A percentile compares a stretch with the other conserved stretches of the same genome.
Conservation (phyloP, 2,888 invertebrate genomes). For the Ophion ventricosus region DNA sequence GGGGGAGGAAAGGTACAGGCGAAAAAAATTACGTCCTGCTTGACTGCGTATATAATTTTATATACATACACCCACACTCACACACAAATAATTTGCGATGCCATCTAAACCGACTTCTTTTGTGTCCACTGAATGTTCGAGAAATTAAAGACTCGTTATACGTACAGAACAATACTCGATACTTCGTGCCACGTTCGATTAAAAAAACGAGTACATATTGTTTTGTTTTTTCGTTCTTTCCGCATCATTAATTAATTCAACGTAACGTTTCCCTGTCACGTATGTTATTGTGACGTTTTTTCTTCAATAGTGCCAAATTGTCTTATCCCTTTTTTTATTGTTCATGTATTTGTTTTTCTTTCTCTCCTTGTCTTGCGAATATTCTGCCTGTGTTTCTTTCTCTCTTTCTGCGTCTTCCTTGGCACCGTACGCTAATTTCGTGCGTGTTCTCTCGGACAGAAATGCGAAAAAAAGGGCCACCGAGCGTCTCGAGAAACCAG, state of each 20-base stretch:
- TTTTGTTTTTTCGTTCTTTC: constrained; percentile 1
- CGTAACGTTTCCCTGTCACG: not conserved
- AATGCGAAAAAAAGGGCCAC: constrained; percentile 62
- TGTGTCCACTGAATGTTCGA: constrained; percentile 63
- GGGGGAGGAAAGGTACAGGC: not conserved
- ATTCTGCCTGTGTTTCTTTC: not conserved
- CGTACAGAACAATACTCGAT: constrained; percentile 61
- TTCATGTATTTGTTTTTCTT: constrained; percentile 17
- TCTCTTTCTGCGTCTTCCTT: constrained; percentile 19
- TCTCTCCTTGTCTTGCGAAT: constrained; percentile 7
- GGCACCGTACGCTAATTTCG: constrained; percentile 40
- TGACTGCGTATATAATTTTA: constrained; percentile 56
- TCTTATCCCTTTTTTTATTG: not conserved
- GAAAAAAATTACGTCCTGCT: constrained; percentile 62
- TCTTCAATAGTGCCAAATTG: not conserved
- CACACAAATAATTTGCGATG: constrained; percentile 68
- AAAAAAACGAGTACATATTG: constrained; percentile 12
- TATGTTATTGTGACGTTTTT: not conserved
- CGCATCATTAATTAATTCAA: not conserved
- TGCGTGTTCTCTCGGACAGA: constrained; percentile 43
- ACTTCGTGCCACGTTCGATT: constrained; percentile 29
- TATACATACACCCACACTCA: constrained; percentile 19
- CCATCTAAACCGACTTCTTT: constrained; percentile 71
- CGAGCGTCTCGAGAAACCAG: constrained; percentile 61
- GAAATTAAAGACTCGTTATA: constrained; percentile 68